These are phyloP conservation scores for Collichthys lucidus DNA, from an alignment of 2,113 vertebrate genomes.

Conservation along the genomic window DNA sequence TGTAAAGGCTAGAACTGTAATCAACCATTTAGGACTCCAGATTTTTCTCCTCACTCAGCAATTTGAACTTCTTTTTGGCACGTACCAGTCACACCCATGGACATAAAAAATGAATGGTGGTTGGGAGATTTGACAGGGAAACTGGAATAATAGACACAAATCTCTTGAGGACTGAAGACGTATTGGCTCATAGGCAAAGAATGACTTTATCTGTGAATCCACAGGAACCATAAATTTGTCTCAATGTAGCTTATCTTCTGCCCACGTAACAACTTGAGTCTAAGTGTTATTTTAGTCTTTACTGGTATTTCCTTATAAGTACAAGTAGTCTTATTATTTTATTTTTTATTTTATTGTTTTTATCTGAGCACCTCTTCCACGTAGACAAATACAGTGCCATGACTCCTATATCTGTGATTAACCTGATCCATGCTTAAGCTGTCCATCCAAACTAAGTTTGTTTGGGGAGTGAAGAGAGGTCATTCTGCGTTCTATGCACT, in stretches of 20 bases:
- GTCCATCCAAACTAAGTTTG: slow-evolving; percentile 23
- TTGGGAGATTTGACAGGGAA: slow-evolving; percentile 18
- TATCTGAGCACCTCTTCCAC: too few species aligned
- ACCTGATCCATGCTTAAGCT: slow-evolving; percentile 8
- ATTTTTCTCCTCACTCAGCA: slow-evolving; percentile 46
- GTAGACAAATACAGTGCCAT: slow-evolving; percentile 18
- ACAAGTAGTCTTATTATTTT: not conserved
- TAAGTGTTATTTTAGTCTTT: not conserved
- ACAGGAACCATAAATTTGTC: not conserved
- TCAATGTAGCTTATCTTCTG: not conserved
- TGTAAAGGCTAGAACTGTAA: not conserved
- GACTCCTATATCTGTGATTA: slow-evolving; percentile 3
- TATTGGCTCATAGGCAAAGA: not conserved
- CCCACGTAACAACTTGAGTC: not conserved
- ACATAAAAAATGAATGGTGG: slow-evolving; percentile 30
- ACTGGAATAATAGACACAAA: slow-evolving; percentile 35
- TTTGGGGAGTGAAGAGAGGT: slow-evolving; percentile 40
- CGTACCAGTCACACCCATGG: slow-evolving; percentile 52
- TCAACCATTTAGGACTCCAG: slow-evolving; percentile 7
- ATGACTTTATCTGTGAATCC: not conserved
- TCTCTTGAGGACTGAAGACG: not conserved
- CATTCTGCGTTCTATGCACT: slow-evolving; percentile 5
- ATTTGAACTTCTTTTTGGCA: slow-evolving; percentile 26
- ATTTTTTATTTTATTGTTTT: not conserved
- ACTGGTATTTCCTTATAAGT: slow-evolving; percentile 15